Evolutionary conservation across 2,113 vertebrate genomes (phyloP).

Genomic region (Callorhinus ursinus): DNA sequence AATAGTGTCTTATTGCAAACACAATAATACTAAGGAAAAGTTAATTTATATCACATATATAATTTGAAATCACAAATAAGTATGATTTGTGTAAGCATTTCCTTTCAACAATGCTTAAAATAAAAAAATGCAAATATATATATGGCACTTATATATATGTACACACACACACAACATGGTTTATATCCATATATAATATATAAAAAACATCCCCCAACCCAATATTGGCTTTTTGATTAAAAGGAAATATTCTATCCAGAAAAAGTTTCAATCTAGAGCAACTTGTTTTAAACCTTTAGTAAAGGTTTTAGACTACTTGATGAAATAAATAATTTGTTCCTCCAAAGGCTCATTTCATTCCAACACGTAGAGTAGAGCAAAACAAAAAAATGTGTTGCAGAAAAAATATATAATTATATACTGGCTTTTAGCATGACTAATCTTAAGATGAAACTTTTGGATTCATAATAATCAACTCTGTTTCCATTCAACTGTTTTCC

Average conservation of each 20-base stretch:
- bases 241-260: background rate
- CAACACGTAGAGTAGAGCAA: background rate
- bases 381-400: background rate
- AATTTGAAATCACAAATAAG: background rate
- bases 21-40: background rate
- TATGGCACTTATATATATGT: background rate
- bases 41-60: background rate
- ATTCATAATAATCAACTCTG: conserved; percentile 51
- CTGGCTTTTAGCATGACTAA: background rate
- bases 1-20: background rate
- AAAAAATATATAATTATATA: conserved; percentile 34
- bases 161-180: background rate
- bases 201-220: background rate
- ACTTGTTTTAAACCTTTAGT: background rate
- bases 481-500: conserved; percentile 60
- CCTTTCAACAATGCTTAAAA: conserved; percentile 4
- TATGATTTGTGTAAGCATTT: background rate
- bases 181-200: background rate
- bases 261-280: conserved; percentile 15
- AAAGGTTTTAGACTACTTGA: conserved; percentile 21
- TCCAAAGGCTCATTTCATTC: background rate
- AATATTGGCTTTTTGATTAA: background rate
- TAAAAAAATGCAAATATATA: background rate
- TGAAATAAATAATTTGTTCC: background rate
- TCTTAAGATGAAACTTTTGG: conserved; percentile 26